A percentile compares a stretch with the other conserved stretches of the same genome.
phyloP scores from a whole-genome alignment of 2,797 vertebrate genomes.

The Moxostoma hubbsi region DNA sequence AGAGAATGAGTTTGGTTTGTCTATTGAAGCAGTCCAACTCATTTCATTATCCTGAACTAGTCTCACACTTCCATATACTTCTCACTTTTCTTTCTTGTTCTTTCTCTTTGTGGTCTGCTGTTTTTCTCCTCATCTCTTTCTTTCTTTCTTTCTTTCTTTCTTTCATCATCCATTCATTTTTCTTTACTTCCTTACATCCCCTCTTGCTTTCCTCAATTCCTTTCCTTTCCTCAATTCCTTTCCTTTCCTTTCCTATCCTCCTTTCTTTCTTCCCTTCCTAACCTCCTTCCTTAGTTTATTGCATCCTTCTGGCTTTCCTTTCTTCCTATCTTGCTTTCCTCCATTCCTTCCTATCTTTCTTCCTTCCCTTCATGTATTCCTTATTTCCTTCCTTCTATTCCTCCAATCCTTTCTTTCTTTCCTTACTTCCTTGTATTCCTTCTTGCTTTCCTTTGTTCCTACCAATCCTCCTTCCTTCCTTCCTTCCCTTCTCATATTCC shows the following conservation, averaged over 20 bases:
- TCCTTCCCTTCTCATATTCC: neutral
- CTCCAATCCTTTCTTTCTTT: neutral
- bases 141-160: conserved; percentile 55
- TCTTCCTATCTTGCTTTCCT: neutral
- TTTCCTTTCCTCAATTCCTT: conserved; percentile 23
- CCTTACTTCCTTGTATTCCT: neutral
- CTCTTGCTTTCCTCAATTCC: conserved; percentile 47
- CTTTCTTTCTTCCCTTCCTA: no score
- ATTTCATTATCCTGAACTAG: neutral
- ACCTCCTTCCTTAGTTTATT: neutral
- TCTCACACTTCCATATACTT: neutral
- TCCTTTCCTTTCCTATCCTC: conserved; percentile 16
- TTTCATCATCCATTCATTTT: neutral
- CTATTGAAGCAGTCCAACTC: neutral
- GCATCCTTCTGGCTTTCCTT: neutral
- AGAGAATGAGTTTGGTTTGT: no score
- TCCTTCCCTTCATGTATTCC: neutral
- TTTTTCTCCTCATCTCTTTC: neutral
- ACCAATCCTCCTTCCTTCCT: no score
- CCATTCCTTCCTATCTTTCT: no score
- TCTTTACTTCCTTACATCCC: conserved; percentile 31
- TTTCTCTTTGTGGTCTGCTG: neutral
- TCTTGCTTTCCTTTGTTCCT: no score
- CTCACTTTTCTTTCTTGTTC: neutral
- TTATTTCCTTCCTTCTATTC: neutral